Base-by-base conservation (phyloP, 2,113 vertebrate species). In the Anguilla rostrata region DNA sequence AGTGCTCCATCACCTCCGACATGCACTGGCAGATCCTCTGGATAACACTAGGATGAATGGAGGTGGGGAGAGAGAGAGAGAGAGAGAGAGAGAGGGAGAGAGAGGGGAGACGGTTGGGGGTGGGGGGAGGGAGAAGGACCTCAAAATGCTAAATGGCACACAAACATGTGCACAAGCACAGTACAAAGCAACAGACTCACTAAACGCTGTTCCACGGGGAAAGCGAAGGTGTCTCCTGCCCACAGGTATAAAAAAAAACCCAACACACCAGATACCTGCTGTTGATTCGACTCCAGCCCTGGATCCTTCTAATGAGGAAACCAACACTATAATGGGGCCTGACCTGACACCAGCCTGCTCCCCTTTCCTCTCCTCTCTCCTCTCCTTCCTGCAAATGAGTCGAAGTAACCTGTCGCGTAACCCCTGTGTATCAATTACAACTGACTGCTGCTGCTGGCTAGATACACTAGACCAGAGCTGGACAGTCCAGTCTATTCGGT, bases 1-100 rank as follows among this genome's bases (percentile, higher is more conserved):
- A 93, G 40, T 97, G 96, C 87, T 98, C 97, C 96, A 98, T 96
- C 89, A 99, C 95, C 84, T 98, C 97, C 90, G 93, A 96, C 93
- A 98, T 96, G 85, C 96, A 96, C 92, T 98, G 98, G 43, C 94
- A 94, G 88, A 96, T 96, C 93, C 95, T 97, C 93, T 94, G 97
- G 86, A 98, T 96, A 86, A 99, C 87, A 34, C 98, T 99, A 90
- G 82, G 56, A 81, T 78, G 84, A 26, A 40, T 20, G 39, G 56
- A 46, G 46, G 41, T 18, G 34, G 63, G 34, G 66, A 4, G 75
- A 39, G 29, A 63, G 20, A 84, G 11, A 53, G 49, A 53, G 7
- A 12, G 49, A 46, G 43, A 46, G 43, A 46, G 43, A 46, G 43
- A 46, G 43, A 46, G 43, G 2, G 43, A 46, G 43, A 46, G 43